Percentiles rank a stretch among this genome's conserved stretches.
These are phyloP conservation scores for Drosophila atripex DNA, from an alignment of 2,888 invertebrate species.

Conservation along the genomic window DNA sequence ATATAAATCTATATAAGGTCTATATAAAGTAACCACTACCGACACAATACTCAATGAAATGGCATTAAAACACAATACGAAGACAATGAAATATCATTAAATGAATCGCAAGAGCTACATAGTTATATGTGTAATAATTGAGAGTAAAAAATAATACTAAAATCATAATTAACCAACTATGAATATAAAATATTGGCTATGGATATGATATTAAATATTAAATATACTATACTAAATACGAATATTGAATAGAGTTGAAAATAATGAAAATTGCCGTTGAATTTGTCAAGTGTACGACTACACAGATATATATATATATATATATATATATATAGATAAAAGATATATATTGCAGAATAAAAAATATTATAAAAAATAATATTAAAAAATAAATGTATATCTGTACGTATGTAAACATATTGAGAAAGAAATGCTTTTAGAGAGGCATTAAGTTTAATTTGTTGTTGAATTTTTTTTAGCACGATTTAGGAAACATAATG, in stretches of 20 bases:
- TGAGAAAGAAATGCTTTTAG: slow-evolving; percentile 53
- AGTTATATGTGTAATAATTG: slow-evolving; percentile 34
- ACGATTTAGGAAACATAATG: slow-evolving; percentile 55
- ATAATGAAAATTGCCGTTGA: slow-evolving; percentile 43
- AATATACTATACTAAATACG: slow-evolving; percentile 11
- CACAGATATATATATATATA: slow-evolving; percentile 29
- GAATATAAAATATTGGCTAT: slow-evolving; percentile 32
- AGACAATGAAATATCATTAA: slow-evolving; percentile 78
- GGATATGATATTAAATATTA: slow-evolving; percentile 22
- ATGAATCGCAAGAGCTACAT: slow-evolving; percentile 68
- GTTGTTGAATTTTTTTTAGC: slow-evolving; percentile 64
- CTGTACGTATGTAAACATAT: slow-evolving; percentile 36
- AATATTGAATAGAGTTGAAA: slow-evolving; percentile 32
- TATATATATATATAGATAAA: slow-evolving; percentile 8
- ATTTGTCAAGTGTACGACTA: slow-evolving; percentile 28
- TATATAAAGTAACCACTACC: not conserved
- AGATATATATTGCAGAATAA: not conserved
- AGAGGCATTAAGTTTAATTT: slow-evolving; percentile 47
- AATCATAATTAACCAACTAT: slow-evolving; percentile 6
- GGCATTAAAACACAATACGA: slow-evolving; percentile 58
- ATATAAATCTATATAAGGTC: not conserved
- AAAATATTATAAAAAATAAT: not conserved
- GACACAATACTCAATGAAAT: slow-evolving; percentile 13
- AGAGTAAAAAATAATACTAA: slow-evolving; percentile 4
- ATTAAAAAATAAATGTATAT: slow-evolving; percentile 12